phyloP scores from a whole-genome alignment of 2,797 vertebrate species.

The Mus caroli region DNA sequence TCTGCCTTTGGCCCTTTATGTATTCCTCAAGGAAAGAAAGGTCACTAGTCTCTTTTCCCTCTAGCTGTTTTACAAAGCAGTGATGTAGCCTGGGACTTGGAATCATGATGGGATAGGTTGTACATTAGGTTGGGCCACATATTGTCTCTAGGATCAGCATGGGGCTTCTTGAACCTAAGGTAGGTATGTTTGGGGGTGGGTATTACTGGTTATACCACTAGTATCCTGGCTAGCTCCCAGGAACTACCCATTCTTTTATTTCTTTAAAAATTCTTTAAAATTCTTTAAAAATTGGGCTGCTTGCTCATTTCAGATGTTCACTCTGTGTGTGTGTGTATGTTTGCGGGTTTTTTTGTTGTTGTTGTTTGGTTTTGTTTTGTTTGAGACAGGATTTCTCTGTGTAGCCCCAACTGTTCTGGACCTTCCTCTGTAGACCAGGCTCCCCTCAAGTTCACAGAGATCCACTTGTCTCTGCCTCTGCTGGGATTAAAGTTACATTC shows the following conservation, averaged over 20 bases:
- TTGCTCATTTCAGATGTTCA: not conserved
- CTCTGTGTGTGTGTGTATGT: not conserved
- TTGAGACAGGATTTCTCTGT: not conserved
- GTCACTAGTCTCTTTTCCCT: not conserved
- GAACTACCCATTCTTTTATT: not conserved
- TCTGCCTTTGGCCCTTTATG: not conserved
- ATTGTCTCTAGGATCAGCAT: not conserved
- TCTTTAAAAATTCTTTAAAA: too few species aligned
- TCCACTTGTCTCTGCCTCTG: not conserved
- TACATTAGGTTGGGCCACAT: not conserved
- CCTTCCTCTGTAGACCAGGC: not conserved
- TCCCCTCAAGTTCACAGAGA: not conserved
- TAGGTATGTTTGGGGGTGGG: slow-evolving; percentile 50
- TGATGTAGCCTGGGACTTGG: too few species aligned
- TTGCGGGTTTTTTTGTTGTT: too few species aligned
- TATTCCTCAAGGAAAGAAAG: not conserved
- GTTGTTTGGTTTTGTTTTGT: not conserved
- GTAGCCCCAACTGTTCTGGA: not conserved
- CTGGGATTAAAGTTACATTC: not conserved
- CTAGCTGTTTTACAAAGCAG: not conserved
- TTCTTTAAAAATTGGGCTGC: not conserved
- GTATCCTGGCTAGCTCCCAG: slow-evolving; percentile 35
- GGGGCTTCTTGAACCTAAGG: slow-evolving; percentile 76
- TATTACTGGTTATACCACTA: slow-evolving; percentile 71
- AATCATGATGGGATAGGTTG: not conserved